Evolutionary conservation across 2,797 vertebrate species (phyloP).

Genomic region (Apogon talboti): DNA sequence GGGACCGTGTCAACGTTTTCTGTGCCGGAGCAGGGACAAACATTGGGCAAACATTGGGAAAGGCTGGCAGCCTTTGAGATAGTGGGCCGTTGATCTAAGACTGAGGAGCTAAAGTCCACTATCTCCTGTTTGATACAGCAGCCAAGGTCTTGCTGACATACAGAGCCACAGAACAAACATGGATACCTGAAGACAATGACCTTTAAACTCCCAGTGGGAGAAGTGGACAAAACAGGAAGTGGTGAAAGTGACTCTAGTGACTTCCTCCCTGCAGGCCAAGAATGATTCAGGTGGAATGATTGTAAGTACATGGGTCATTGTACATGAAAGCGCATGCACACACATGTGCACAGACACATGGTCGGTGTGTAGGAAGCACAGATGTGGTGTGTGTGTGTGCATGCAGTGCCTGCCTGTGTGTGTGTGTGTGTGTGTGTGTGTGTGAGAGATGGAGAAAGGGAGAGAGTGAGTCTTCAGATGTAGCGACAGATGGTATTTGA

Average conservation of each 20-base stretch:
- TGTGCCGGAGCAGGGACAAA: constrained; percentile 80
- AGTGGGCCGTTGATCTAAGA: constrained; percentile 84
- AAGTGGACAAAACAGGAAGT: constrained; percentile 71
- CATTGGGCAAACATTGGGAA: constrained; percentile 84
- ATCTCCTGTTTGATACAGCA: constrained; percentile 76
- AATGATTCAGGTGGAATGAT: constrained; percentile 88
- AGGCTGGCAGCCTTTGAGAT: constrained; percentile 82
- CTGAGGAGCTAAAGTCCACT: constrained; percentile 78
- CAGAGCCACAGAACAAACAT: constrained; percentile 77
- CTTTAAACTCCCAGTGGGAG: constrained; percentile 66
- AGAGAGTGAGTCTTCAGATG: constrained; percentile 93
- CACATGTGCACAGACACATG: constrained; percentile 34
- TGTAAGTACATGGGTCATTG: constrained; percentile 85
- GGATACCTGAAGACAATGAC: constrained; percentile 84
- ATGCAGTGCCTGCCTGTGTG: constrained; percentile 75
- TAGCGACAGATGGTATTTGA: constrained; percentile 99
- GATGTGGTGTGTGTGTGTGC: constrained; percentile 83
- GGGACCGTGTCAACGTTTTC: constrained; percentile 82
- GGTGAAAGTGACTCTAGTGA: constrained; percentile 76
- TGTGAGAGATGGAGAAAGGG: constrained; percentile 51
- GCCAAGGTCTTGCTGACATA: constrained; percentile 82
- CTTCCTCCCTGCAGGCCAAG: constrained; percentile 76
- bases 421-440: constrained; percentile 6
- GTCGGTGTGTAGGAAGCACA: constrained; percentile 85
- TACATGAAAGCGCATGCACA: constrained; percentile 54